Evolutionary conservation across 2,888 invertebrate species (phyloP).

Genomic region (Eupithecia exiguata): DNA sequence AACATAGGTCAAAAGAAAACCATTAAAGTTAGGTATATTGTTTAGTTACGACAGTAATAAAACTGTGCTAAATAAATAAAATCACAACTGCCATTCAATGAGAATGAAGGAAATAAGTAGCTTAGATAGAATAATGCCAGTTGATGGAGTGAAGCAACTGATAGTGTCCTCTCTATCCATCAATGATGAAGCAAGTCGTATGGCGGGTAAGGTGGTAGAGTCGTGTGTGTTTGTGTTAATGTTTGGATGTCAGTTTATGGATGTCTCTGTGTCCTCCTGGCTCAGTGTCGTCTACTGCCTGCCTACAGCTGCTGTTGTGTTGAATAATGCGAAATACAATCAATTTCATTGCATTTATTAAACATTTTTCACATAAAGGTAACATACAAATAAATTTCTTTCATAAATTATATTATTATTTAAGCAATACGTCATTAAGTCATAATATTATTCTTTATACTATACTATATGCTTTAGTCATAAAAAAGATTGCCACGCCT

Average conservation of each 20-base stretch:
- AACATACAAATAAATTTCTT: slow-evolving; percentile 77
- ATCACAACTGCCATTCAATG: slow-evolving; percentile 66
- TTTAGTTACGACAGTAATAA: slow-evolving; percentile 80
- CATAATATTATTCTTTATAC: slow-evolving; percentile 63
- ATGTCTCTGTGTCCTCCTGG: background rate
- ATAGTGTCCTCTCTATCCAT: slow-evolving; percentile 37
- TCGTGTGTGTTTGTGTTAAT: slow-evolving; percentile 20
- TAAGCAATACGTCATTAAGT: slow-evolving; percentile 12
- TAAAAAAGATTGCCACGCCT: slow-evolving; percentile 79
- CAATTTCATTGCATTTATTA: slow-evolving; percentile 81
- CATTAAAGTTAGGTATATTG: slow-evolving; percentile 69
- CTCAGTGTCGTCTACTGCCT: slow-evolving; percentile 18
- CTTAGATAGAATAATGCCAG: slow-evolving; percentile 71
- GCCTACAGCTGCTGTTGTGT: slow-evolving; percentile 53
- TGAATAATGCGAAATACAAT: slow-evolving; percentile 79
- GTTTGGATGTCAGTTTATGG: slow-evolving; percentile 20
- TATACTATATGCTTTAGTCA: slow-evolving; percentile 71
- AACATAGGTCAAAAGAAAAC: slow-evolving; percentile 47
- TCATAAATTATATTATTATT: slow-evolving; percentile 69
- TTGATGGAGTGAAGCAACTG: slow-evolving; percentile 68
- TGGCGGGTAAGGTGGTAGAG: slow-evolving; percentile 13
- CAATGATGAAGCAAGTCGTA: slow-evolving; percentile 11
- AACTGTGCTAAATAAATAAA: slow-evolving; percentile 63
- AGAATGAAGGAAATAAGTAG: slow-evolving; percentile 68
- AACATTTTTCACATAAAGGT: slow-evolving; percentile 81